Conservation (phyloP, 2,797 vertebrate genomes). For the Alexandromys oeconomus region DNA sequence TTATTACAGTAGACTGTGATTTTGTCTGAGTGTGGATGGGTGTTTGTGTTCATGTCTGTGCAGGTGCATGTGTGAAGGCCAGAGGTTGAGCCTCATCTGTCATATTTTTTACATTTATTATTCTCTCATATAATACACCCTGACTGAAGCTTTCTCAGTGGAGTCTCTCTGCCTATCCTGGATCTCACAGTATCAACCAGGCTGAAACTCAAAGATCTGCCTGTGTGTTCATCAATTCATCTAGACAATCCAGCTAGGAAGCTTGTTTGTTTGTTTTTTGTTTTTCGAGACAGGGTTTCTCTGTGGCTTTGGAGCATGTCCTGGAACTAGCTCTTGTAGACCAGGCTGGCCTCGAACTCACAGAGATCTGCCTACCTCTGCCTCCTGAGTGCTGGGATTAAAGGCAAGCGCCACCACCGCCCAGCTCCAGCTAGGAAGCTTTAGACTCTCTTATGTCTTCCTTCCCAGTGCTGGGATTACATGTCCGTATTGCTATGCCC, state of each 20-base stretch:
- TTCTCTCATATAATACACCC: neutral
- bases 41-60: neutral
- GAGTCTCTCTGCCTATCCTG: neutral
- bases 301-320: no score
- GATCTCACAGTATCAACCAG: neutral
- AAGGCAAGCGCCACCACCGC: no score
- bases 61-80: neutral
- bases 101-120: neutral
- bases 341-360: no score
- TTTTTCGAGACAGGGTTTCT: no score
- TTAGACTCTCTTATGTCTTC: no score
- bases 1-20: constrained; percentile 13
- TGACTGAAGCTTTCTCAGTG: neutral
- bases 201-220: neutral
- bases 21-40: neutral
- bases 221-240: neutral
- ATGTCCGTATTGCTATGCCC: no score
- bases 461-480: neutral
- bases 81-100: neutral
- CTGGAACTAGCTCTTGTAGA: no score
- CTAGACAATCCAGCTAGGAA: neutral
- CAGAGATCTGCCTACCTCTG: no score
- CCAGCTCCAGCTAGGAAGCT: neutral
- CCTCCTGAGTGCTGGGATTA: no score
- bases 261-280: no score